Percentiles rank a stretch among this genome's conserved stretches.
phyloP scores from a whole-genome alignment of 2,797 vertebrate genomes.

The Manis crassicaudata region DNA sequence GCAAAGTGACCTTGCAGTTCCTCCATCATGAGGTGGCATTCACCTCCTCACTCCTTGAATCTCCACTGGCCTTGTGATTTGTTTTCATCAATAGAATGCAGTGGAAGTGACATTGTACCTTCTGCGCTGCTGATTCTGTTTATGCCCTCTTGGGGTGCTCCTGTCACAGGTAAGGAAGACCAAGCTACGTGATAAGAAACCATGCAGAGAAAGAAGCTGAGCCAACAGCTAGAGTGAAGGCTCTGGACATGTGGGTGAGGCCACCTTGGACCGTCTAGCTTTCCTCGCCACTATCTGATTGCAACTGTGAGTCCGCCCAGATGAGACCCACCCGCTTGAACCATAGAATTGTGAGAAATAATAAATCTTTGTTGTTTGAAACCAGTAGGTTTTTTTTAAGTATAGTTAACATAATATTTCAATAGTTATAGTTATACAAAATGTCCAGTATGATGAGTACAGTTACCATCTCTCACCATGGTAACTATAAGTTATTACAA shows the following conservation, averaged over 20 bases:
- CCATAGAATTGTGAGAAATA: background rate
- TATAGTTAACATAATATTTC: too few relatives aligned
- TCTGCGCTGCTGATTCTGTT: background rate
- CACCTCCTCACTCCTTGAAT: background rate
- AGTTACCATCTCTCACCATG: too few relatives aligned
- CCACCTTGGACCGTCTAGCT: background rate
- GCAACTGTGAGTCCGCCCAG: background rate
- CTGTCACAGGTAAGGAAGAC: background rate
- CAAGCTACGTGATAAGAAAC: background rate
- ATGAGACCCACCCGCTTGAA: background rate
- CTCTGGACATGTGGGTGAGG: background rate
- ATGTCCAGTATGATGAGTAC: too few relatives aligned
- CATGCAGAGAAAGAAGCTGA: background rate
- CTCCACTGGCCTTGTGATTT: background rate
- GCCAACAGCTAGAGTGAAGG: background rate
- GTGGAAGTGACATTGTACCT: background rate
- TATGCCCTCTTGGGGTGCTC: background rate
- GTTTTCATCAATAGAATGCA: background rate
- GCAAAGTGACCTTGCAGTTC: background rate
- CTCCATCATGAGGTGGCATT: background rate
- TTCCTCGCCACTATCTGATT: background rate
- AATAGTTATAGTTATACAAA: too few relatives aligned
- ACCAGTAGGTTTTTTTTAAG: background rate
- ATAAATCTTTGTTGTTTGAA: background rate
- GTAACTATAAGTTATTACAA: too few relatives aligned